phyloP scores from a whole-genome alignment of 64 coral and sea anemone genomes.

The Dendronephthya gigantea region DNA sequence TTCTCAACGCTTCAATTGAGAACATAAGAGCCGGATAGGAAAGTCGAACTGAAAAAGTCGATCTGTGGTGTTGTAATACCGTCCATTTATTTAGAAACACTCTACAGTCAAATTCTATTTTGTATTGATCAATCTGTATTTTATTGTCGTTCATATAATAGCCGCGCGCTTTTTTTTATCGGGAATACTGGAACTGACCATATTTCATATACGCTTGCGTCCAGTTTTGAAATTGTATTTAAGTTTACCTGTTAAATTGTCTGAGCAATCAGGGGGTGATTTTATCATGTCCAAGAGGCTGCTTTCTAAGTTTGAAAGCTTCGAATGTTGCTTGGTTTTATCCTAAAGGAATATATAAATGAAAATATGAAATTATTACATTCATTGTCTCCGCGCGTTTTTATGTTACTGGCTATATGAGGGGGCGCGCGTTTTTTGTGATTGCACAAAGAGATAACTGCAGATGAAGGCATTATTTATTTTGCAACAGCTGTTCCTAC shows the following conservation, averaged over 20 bases:
- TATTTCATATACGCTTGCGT: not conserved
- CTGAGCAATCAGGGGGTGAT: not conserved
- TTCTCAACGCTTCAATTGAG: no score
- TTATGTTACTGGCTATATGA: not conserved
- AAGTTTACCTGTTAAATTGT: not conserved
- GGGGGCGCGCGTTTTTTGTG: not conserved
- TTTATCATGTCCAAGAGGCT: not conserved
- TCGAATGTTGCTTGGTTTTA: not conserved
- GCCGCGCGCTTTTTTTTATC: not conserved
- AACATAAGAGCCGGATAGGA: no score
- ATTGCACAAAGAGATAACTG: not conserved
- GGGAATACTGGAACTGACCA: not conserved
- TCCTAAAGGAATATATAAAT: slow-evolving; percentile 1
- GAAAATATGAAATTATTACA: not conserved
- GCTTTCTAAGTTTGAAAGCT: not conserved
- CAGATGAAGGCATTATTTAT: slow-evolving; percentile 1
- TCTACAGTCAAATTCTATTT: no score
- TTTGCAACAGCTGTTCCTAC: not conserved
- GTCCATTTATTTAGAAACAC: no score
- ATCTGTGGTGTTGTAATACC: no score
- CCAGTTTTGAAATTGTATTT: not conserved
- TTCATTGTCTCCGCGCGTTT: not conserved
- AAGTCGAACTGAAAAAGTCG: no score
- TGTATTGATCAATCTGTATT: no score
- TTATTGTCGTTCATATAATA: no score